These are phyloP conservation scores for Labroides dimidiatus DNA, from an alignment of 2,797 vertebrate species.

Conservation along the genomic window DNA sequence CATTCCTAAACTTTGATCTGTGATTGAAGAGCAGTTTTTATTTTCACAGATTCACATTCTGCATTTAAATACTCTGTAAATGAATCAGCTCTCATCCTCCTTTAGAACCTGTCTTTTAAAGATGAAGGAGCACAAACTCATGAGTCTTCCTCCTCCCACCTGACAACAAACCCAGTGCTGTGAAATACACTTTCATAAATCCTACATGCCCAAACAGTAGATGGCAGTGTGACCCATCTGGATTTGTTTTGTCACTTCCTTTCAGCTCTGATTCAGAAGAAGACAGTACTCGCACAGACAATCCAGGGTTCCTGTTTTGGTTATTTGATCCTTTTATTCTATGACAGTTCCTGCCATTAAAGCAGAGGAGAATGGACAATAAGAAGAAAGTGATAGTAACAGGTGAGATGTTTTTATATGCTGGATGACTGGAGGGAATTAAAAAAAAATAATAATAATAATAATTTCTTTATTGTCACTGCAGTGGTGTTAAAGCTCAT, in stretches of 20 bases:
- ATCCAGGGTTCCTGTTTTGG: conserved; percentile 23
- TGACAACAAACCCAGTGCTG: neutral
- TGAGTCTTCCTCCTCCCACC: neutral
- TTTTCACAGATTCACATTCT: conserved; percentile 21
- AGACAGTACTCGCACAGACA: conserved; percentile 39
- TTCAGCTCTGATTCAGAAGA: conserved; percentile 45
- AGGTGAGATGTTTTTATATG: conserved; percentile 67
- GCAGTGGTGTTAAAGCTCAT: conserved; percentile 14
- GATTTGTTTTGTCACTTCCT: conserved; percentile 15
- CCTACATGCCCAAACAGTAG: conserved; percentile 50
- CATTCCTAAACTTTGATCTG: conserved; percentile 23
- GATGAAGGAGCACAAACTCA: neutral
- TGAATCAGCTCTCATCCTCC: conserved; percentile 13
- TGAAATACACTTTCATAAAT: neutral
- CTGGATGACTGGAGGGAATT: neutral
- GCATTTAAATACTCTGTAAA: conserved; percentile 25
- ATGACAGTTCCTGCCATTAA: conserved; percentile 19
- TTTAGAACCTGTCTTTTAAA: neutral
- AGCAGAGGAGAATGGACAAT: conserved; percentile 67
- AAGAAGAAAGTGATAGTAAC: conserved; percentile 83
- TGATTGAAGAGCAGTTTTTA: conserved; percentile 36
- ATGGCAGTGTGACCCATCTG: conserved; percentile 53
- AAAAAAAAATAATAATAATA: too few relatives aligned
- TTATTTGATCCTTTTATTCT: conserved; percentile 14
- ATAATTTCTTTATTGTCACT: conserved; percentile 1